Conservation (phyloP, 1,140 invertebrate genomes). For the Meloidogyne floridensis region DNA sequence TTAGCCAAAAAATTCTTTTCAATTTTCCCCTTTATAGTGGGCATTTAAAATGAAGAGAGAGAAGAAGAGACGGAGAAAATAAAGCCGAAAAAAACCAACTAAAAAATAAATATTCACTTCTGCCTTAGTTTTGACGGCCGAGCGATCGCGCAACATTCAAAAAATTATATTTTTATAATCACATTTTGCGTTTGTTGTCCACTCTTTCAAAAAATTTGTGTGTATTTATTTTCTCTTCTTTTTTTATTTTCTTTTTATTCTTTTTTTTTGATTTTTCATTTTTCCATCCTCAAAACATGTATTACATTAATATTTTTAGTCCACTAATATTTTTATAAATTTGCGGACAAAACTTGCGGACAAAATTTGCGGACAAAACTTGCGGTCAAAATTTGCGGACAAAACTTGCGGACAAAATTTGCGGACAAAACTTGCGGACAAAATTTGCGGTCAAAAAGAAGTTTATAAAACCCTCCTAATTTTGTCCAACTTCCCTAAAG, state of each 20-base stretch:
- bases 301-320: no score
- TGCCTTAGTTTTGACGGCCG: neutral
- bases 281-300: neutral
- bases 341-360: no score
- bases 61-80: no score
- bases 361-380: no score
- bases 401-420: no score
- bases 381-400: no score
- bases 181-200: neutral
- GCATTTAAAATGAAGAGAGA: neutral
- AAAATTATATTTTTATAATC: neutral
- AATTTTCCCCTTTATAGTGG: neutral
- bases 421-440: no score
- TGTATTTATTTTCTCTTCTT: neutral
- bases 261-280: neutral
- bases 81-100: no score
- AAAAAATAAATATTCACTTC: neutral
- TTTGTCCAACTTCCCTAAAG: no score
- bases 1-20: conserved; percentile 1
- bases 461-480: no score
- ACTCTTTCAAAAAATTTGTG: neutral
- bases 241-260: neutral
- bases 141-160: neutral
- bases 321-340: no score
- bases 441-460: no score